A percentile compares a stretch with the other conserved stretches of the same genome.
These are phyloP conservation scores for Galagoides demidoff DNA, from an alignment of 2,797 vertebrate species.

Conservation along the genomic window DNA sequence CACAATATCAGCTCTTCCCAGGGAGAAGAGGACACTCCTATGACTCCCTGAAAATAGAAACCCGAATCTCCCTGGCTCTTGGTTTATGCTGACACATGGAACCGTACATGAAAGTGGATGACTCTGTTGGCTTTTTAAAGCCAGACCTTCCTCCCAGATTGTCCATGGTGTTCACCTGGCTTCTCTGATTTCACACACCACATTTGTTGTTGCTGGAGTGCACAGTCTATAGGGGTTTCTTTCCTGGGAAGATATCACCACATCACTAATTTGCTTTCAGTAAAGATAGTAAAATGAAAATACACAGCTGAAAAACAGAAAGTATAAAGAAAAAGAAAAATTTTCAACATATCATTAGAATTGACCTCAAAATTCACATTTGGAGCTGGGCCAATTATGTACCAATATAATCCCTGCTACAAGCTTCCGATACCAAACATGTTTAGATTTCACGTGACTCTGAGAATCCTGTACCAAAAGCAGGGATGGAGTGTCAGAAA, in stretches of 20 bases:
- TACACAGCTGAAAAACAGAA: neutral
- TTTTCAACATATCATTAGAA: constrained; percentile 5
- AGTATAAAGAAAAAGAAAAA: neutral
- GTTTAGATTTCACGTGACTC: neutral
- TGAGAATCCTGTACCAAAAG: neutral
- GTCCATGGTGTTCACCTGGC: no score
- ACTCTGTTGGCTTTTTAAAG: neutral
- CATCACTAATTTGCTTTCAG: neutral
- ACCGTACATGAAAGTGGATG: neutral
- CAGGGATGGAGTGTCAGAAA: neutral
- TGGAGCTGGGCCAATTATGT: neutral
- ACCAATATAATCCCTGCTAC: neutral
- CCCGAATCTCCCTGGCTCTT: neutral
- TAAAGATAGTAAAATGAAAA: constrained; percentile 16
- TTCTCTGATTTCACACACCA: neutral
- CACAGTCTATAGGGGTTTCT: neutral
- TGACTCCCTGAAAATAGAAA: constrained; percentile 39
- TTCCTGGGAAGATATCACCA: neutral
- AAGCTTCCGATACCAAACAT: neutral
- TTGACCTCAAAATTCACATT: neutral
- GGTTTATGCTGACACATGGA: neutral
- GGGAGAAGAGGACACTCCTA: neutral
- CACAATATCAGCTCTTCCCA: neutral
- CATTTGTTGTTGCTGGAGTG: neutral
- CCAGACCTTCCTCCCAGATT: neutral